Base-by-base conservation (phyloP, 2,888 invertebrate species). In the Limnephilus marmoratus region DNA sequence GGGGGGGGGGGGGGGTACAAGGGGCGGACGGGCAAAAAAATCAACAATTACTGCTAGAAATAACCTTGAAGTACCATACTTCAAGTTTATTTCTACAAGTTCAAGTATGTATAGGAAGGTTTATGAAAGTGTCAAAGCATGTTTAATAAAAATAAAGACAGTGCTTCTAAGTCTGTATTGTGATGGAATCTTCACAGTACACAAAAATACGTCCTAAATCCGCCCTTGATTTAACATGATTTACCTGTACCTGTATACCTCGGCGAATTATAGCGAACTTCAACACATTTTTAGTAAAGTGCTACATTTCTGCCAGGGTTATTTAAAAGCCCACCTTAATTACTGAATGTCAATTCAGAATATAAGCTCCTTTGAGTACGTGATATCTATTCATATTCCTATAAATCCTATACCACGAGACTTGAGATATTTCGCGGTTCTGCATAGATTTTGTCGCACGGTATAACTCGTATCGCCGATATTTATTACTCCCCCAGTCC, bases 351-450 rank as follows among this genome's bases (percentile, higher is more conserved):
- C 24, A 7, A 53, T 68, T 68, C 68, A 68, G 24, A 68, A 68
- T 68, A n/a, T 68, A n/a, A 68, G 24, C 24, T 68, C n/a, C 9
- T 68, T 9, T 24, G 7, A 24, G 68, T 68, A 5, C 18, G 1
- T 31, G 5, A 31, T 34, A 34, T 68, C 9, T 68, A 5, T 11
- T n/a, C 68, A 68, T 68, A n/a, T 68, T 68, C 68, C 68, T 68
- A n/a, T 68, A 68, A 68, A 68, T 68, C 68, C 68, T 24, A n/a
- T 24, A 68, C 68, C 68, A 9, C 68, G 68, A 68, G 68, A 68
- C 68, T 68, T 68, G 24, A 90, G 82, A 90, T 53, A 90, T 83
- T 90, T 90, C 90, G 31, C 90, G 81, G 90, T 90, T 90, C 31
- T 83, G 83, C 83, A 90, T 90, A 81, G 90, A 90, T 90, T 90